A percentile compares a stretch with the other conserved stretches of the same genome.
phyloP scores from a whole-genome alignment of 2,888 invertebrate genomes.

The Platycheirus albimanus region DNA sequence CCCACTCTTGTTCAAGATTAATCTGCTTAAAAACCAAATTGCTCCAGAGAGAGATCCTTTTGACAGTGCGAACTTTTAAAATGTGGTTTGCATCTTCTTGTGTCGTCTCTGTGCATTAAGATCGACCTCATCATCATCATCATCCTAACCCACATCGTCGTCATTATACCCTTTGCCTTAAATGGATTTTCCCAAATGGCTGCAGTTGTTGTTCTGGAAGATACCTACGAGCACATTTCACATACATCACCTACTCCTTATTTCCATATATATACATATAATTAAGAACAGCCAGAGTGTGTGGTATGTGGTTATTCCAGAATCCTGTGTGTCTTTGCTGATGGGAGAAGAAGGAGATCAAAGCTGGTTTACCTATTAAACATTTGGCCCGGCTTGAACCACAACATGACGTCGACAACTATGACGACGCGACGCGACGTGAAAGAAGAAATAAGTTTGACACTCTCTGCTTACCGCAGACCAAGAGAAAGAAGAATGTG shows the following conservation, averaged over 20 bases:
- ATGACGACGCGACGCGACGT: slow-evolving; percentile 1
- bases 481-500: slow-evolving; percentile 5
- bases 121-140: slow-evolving; percentile 46
- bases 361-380: slow-evolving; percentile 32
- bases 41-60: slow-evolving; percentile 28
- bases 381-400: slow-evolving; percentile 6
- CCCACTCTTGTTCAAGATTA: slow-evolving; percentile 3
- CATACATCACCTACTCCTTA: slow-evolving; percentile 15
- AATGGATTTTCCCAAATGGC: slow-evolving; percentile 39
- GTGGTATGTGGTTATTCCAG: background rate
- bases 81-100: background rate
- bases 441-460: slow-evolving; percentile 31
- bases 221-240: too few species aligned
- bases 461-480: slow-evolving; percentile 27
- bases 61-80: background rate
- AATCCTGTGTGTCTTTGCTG: background rate
- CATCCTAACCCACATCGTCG: slow-evolving; percentile 12
- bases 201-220: slow-evolving; percentile 16
- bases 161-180: background rate
- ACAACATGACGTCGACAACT: background rate
- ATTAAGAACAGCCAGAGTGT: background rate
- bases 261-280: background rate
- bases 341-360: slow-evolving; percentile 35
- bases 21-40: slow-evolving; percentile 20
- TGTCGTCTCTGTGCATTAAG: slow-evolving; percentile 26